phyloP scores from a whole-genome alignment of 1,140 invertebrate species.

The Sarcophaga peregrina region DNA sequence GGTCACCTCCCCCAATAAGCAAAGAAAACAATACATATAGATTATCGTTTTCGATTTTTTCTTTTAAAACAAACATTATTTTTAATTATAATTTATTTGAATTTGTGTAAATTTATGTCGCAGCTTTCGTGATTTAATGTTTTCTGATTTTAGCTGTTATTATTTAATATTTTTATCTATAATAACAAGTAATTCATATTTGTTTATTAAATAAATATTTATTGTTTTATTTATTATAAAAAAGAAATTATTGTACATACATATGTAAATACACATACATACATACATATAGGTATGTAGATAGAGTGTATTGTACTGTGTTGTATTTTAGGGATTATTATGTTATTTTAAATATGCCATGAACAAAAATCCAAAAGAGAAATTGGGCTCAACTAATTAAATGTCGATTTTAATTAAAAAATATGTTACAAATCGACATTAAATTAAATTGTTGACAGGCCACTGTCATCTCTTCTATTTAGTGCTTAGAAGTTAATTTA shows the following conservation, averaged over 20 bases:
- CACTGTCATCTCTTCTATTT: not conserved
- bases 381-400: not conserved
- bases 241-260: too few relatives aligned
- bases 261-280: too few relatives aligned
- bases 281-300: too few relatives aligned
- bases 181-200: slow-evolving; percentile 6
- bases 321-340: too few relatives aligned
- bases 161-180: not conserved
- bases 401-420: slow-evolving; percentile 4
- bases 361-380: not conserved
- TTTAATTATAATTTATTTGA: slow-evolving; percentile 8
- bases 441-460: not conserved
- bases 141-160: not conserved
- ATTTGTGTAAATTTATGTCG: not conserved
- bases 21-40: too few relatives aligned
- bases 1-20: not conserved
- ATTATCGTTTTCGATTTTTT: not conserved
- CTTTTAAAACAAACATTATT: not conserved
- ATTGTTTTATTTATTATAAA: not conserved
- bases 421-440: not conserved
- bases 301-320: too few relatives aligned
- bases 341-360: not conserved
- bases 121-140: not conserved
- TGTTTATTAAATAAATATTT: slow-evolving; percentile 3
- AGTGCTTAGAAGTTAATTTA: not conserved